These are phyloP conservation scores for Peromyscus nudipes DNA, from an alignment of 2,797 vertebrate genomes.

Conservation along the genomic window DNA sequence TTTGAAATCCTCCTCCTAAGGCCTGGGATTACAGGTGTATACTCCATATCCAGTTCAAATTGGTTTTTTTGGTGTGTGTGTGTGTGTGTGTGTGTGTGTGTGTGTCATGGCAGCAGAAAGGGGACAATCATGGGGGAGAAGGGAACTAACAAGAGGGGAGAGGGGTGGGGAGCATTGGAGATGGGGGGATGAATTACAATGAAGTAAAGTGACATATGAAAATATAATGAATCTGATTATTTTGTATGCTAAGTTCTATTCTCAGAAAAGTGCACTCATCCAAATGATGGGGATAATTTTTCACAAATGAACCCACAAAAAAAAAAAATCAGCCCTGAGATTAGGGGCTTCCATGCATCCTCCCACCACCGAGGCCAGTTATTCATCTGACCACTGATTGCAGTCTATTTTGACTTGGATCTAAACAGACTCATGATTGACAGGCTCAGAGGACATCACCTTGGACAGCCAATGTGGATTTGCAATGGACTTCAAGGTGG, in stretches of 20 bases:
- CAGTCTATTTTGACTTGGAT: not conserved
- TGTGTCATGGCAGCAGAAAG: not conserved
- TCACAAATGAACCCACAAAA: not conserved
- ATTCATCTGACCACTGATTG: not conserved
- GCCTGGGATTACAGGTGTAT: not conserved
- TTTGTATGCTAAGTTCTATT: not conserved
- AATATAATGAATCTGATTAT: not conserved
- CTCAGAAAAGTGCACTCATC: not conserved
- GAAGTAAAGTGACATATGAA: not conserved
- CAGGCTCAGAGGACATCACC: not conserved
- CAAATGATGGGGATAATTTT: not conserved
- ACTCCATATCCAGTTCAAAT: not conserved
- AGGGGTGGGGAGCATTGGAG: not conserved
- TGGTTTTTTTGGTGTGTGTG: not conserved
- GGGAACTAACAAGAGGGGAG: not conserved
- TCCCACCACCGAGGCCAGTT: not conserved
- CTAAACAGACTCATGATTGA: not conserved
- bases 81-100: not conserved
- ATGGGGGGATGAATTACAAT: not conserved
- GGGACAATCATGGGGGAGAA: not conserved
- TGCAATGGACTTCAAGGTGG: not conserved
- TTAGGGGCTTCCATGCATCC: not conserved
- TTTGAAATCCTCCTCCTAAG: not conserved
- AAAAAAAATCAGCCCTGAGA: not conserved
- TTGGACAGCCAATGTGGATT: not conserved